Evolutionary conservation across 2,797 vertebrate genomes (phyloP).

Genomic region (Protonibea diacanthus): DNA sequence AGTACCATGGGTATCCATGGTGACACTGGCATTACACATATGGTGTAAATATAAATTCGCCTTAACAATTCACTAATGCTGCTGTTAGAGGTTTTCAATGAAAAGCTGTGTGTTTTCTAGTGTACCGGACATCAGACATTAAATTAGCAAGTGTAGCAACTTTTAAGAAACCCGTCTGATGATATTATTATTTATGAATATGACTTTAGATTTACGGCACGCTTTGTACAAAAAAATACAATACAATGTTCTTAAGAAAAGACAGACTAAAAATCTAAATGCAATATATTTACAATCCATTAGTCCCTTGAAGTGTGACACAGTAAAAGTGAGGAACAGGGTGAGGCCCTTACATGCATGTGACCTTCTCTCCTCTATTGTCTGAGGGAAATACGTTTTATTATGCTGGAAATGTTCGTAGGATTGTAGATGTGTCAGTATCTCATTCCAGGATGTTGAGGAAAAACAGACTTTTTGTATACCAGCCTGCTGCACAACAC

Average conservation of each 20-base stretch:
- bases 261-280: neutral
- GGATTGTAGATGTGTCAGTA: slow-evolving; percentile 9
- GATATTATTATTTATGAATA: neutral
- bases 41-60: neutral
- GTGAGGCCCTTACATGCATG: neutral
- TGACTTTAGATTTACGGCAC: neutral
- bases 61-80: neutral
- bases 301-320: neutral
- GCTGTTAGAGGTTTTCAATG: neutral
- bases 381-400: slow-evolving; percentile 58
- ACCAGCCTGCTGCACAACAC: neutral
- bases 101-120: neutral
- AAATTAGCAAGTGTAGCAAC: neutral
- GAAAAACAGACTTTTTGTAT: slow-evolving; percentile 2
- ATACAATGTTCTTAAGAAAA: neutral
- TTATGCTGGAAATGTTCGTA: slow-evolving; percentile 48
- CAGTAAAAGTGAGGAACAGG: neutral
- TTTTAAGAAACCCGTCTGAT: neutral
- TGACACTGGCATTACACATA: neutral
- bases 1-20: neutral
- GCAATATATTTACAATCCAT: neutral
- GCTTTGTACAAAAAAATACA: neutral
- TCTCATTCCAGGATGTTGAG: slow-evolving; percentile 26
- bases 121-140: neutral
- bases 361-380: slow-evolving; percentile 6